Conservation (phyloP, 2,797 vertebrate genomes). For the Syndactyla subalaris region DNA sequence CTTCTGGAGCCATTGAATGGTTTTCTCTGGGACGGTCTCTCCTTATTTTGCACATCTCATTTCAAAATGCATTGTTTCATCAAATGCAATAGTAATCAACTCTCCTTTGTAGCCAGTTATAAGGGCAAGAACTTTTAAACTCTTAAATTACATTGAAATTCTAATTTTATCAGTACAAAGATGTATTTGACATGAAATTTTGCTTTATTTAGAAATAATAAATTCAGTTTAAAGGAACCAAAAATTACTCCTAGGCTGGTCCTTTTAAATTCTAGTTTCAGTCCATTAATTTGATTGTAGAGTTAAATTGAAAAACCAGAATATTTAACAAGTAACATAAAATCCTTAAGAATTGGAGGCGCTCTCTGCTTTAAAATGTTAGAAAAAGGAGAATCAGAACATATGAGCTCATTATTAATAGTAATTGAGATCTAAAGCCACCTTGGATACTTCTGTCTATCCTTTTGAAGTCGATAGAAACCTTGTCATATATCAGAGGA, state of each 20-base stretch:
- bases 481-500: background rate
- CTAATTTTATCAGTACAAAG: background rate
- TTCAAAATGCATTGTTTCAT: background rate
- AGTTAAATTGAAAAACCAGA: slow-evolving; percentile 31
- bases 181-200: background rate
- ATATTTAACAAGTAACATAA: slow-evolving; percentile 42
- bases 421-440: background rate
- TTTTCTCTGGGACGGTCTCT: background rate
- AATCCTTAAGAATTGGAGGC: slow-evolving; percentile 1
- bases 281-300: slow-evolving; percentile 29
- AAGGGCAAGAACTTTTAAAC: background rate
- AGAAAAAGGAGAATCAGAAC: background rate
- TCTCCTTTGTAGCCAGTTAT: background rate
- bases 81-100: background rate
- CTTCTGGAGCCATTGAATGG: background rate
- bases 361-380: slow-evolving; percentile 10
- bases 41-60: background rate
- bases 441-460: background rate
- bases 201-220: slow-evolving; percentile 28
- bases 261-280: background rate
- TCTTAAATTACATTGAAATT: background rate
- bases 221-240: background rate
- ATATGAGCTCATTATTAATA: background rate
- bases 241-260: background rate
- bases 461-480: background rate